Base-by-base conservation (phyloP, 1,140 invertebrate species). In the Procambarus virginalis region DNA sequence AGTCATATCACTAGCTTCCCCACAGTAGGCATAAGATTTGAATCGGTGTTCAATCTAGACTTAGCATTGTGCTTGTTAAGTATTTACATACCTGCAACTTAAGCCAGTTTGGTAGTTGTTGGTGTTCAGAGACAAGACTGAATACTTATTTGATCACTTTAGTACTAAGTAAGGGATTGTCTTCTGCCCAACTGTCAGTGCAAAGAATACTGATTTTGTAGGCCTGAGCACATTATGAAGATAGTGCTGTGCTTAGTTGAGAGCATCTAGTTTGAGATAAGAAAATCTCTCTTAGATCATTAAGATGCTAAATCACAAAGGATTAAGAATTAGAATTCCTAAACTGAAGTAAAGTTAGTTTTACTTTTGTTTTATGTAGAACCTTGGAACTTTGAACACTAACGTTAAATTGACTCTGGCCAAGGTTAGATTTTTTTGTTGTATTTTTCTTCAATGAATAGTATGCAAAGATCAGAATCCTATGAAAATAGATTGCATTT, bases 1-100 rank as follows among this genome's bases (percentile, higher is more conserved):
- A 85, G 49, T 85, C 84, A 85, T 85, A 85, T 85, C 51, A 85
- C 51, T 85, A 85, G 84, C 73, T 76, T 85, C 55, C 49, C 12
- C 55, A 5, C 75, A 76, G 20, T 85, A 85, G 55, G 70, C 64
- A 85, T 84, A 55, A 76, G 84, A 80, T 80, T 55, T 80, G 78
- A 80, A 49, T 80, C 78, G 22, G n/a, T 85, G 84, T 85, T 85
- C 55, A 85, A 76, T 49, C 20, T 85, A 85, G 84, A 10, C 17
- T 60, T 84, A 75, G 22, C 22, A 77, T 46, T 84, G 60, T 84
- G 70, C 83, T 84, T 84, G 20, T 34, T 34, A 34, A 34, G 34
- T 60, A 34, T 58, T 81, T 81, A 60, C 79, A 81, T 81, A 77
- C 64, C 64, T 68, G 64, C 64, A 68, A 68, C 34, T 68, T 68